Percentiles rank a stretch among this genome's conserved stretches.
phyloP scores from a whole-genome alignment of 2,797 vertebrate species.

The Hypotaenidia okinawae region DNA sequence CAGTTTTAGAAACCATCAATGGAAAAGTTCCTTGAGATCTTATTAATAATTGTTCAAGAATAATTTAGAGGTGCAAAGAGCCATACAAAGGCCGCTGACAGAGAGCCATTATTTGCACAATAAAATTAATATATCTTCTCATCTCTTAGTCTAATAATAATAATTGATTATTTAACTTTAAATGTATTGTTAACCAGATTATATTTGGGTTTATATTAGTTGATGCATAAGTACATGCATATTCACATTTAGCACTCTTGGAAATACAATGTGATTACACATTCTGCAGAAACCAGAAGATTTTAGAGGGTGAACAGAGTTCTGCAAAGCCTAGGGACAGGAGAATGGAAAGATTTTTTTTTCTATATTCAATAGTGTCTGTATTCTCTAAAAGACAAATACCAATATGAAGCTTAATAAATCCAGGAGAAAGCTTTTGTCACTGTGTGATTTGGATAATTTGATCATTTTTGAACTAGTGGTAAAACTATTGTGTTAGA shows the following conservation, averaged over 20 bases:
- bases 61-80: slow-evolving; percentile 23
- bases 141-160: slow-evolving; percentile 41
- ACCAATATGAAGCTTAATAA: not conserved
- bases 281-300: not conserved
- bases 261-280: not conserved
- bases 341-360: not conserved
- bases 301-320: not conserved
- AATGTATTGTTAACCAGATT: slow-evolving; percentile 38
- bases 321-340: not conserved
- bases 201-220: slow-evolving; percentile 1
- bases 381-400: not conserved
- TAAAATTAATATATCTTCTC: not conserved
- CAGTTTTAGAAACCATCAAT: not conserved
- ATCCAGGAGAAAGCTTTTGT: not conserved
- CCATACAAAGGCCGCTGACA: not conserved
- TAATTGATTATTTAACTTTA: slow-evolving; percentile 53
- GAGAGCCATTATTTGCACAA: not conserved
- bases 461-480: not conserved
- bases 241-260: not conserved
- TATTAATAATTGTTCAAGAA: slow-evolving; percentile 20
- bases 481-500: not conserved
- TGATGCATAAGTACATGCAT: not conserved
- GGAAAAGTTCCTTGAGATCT: not conserved
- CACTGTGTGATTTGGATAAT: not conserved
- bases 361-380: not conserved